Conservation (phyloP, 2,888 invertebrate species). For the Alviniconcha strummeri region DNA sequence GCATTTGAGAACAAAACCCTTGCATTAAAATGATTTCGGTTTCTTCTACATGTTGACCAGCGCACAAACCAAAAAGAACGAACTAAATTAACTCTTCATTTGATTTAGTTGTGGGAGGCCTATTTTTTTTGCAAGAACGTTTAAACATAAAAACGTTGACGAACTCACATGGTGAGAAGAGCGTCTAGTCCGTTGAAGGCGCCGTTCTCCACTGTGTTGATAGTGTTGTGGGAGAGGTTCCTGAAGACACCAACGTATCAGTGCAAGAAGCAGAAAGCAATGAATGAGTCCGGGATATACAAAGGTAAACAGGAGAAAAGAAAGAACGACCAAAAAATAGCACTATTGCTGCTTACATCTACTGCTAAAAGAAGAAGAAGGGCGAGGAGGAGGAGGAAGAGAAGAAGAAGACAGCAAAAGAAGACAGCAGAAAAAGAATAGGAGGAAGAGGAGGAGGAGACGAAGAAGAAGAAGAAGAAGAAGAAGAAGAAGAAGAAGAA, state of each 20-base stretch:
- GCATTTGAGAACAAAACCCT: background rate
- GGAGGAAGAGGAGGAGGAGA: background rate
- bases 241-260: slow-evolving; percentile 46
- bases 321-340: no score
- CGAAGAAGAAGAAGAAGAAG: background rate
- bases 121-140: background rate
- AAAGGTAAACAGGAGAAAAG: background rate
- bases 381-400: background rate
- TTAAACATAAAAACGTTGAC: background rate
- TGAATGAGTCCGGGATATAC: background rate
- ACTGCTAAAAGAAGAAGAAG: background rate
- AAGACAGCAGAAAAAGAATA: background rate
- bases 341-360: no score
- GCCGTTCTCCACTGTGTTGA: slow-evolving; percentile 58
- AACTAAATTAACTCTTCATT: background rate
- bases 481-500: background rate
- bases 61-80: background rate
- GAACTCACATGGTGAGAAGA: slow-evolving; percentile 56
- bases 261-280: background rate
- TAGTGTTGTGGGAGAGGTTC: slow-evolving; percentile 61
- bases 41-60: background rate
- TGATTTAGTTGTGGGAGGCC: background rate
- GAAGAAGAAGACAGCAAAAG: background rate
- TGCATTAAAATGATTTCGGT: no score
- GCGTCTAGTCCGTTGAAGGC: slow-evolving; percentile 64